Base-by-base conservation (phyloP, 2,888 invertebrate species). In the Harmothoe impar region DNA sequence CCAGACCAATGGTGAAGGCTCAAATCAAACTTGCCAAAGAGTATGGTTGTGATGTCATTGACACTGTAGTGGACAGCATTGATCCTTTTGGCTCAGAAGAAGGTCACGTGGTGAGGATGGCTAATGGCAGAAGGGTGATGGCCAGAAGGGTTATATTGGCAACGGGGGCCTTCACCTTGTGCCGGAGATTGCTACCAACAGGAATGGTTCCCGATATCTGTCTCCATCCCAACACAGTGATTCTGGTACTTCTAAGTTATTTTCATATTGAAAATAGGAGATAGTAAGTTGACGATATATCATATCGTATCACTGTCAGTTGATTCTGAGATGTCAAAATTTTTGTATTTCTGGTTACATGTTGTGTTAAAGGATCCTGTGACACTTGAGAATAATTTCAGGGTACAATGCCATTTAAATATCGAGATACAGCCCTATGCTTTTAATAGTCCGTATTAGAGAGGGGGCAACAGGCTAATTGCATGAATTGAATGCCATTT, bases 151-250 rank as follows among this genome's bases (percentile, higher is more conserved):
- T 72, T 3, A 29, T 72, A 1, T 25, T 72, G 72, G 72, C 72
- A 29, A 72, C 72, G 17, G 72, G 72, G 0, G 72, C 29, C 3
- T 72, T 72, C 72, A 72, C 72, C 3, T 29, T 72, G 3, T 72
- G 72, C 31, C 0, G 72, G 25, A 15, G 15, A 15, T 72, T 72
- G 72, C 20, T 29, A 29, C 72, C 72, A 29, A 25, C 3, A 29
- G 72, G 72, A 15, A 72, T 72, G 5, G 29, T 29, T 1, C 72
- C 72, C 5, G 31, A 72, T 15, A 23, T 72, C 31, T 7, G 25
- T 17, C 72, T 72, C 15, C 72, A 72, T 72, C 25, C 29, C 15
- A 72, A 72, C 25, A 72, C 72, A 29, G 72, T 72, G 72, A 72
- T 72, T 29, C 3, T 72, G 72, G 72, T 72, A 72, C 15, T 29